Percentiles rank a stretch among this genome's conserved stretches.
phyloP scores from a whole-genome alignment of 2,888 invertebrate species.

The Lithodes maja region DNA sequence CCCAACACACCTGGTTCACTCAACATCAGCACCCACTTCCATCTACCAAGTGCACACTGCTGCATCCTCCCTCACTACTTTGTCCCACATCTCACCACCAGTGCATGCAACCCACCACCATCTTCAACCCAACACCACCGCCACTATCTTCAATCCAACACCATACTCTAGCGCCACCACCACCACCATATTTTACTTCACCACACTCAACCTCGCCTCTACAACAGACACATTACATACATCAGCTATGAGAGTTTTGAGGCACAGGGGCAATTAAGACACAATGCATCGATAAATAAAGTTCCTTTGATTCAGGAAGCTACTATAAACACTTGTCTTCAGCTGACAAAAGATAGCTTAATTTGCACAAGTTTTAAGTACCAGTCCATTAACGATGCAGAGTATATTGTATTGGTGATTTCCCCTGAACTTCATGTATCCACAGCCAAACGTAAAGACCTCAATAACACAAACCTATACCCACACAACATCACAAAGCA shows the following conservation, averaged over 20 bases:
- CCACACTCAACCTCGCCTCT: neutral
- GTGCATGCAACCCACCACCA: neutral
- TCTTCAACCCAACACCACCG: neutral
- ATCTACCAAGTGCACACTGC: neutral
- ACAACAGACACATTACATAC: neutral
- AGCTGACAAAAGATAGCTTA: too few relatives aligned
- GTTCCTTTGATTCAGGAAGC: too few relatives aligned
- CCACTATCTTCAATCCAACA: neutral
- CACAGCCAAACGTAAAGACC: too few relatives aligned
- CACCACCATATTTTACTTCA: neutral
- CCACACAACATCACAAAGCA: too few relatives aligned
- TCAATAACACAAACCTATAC: too few relatives aligned
- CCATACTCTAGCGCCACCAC: neutral
- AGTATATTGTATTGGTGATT: too few relatives aligned
- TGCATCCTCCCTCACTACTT: neutral
- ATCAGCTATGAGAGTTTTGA: neutral
- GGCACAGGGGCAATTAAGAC: neutral
- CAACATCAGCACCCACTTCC: neutral
- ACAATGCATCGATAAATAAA: neutral
- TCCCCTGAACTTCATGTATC: too few relatives aligned
- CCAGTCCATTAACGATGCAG: too few relatives aligned
- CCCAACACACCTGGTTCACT: neutral
- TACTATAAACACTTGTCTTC: too few relatives aligned
- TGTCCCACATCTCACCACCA: neutral
- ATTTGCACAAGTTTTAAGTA: too few relatives aligned